Percentiles rank a stretch among this genome's conserved stretches.
Conservation (phyloP, 2,113 vertebrate genomes). For the Oenanthe melanoleuca region DNA sequence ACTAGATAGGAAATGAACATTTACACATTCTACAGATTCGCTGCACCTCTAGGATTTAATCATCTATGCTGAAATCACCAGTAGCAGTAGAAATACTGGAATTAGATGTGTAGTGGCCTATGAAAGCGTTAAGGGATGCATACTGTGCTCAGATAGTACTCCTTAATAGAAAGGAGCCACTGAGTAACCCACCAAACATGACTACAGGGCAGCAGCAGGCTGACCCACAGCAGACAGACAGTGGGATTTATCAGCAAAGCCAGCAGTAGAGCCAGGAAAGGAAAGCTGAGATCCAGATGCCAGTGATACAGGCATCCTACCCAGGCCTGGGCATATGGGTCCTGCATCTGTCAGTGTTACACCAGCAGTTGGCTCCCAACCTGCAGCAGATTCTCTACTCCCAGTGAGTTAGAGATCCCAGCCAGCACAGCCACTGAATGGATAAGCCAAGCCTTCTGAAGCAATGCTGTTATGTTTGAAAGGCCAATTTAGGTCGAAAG, state of each 20-base stretch:
- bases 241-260: slow-evolving; percentile 51
- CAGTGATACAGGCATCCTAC: slow-evolving; percentile 40
- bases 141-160: not conserved
- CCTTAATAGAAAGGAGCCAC: not conserved
- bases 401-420: not conserved
- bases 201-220: slow-evolving; percentile 11
- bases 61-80: not conserved
- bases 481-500: not conserved
- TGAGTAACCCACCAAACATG: not conserved
- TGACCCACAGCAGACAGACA: slow-evolving; percentile 34
- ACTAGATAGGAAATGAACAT: not conserved
- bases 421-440: not conserved
- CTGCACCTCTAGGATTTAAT: slow-evolving; percentile 21
- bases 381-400: slow-evolving; percentile 44
- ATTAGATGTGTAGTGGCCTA: not conserved
- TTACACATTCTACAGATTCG: not conserved
- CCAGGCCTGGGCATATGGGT: slow-evolving; percentile 67
- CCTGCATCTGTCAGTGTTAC: slow-evolving; percentile 69
- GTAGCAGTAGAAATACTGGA: slow-evolving; percentile 4
- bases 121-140: not conserved
- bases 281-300: slow-evolving; percentile 72
- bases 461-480: not conserved
- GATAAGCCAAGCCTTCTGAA: slow-evolving; percentile 9
- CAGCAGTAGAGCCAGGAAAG: slow-evolving; percentile 46
- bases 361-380: slow-evolving; percentile 60